phyloP scores from a whole-genome alignment of 2,888 invertebrate genomes.

The Dendrolimus houi region DNA sequence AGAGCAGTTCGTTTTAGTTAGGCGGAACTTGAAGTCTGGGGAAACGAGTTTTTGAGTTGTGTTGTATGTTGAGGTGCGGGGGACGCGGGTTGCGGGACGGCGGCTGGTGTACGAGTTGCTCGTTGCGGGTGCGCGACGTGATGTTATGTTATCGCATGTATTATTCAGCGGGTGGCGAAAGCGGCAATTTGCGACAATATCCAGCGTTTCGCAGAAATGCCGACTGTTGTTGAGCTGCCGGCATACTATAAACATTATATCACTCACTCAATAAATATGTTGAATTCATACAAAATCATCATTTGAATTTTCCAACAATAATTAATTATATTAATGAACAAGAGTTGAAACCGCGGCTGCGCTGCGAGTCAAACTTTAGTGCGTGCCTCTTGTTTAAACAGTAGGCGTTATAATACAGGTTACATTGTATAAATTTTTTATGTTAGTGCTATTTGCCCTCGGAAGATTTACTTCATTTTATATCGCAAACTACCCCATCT shows the following conservation, averaged over 20 bases:
- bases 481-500: no score
- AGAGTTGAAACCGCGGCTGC: no score
- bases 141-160: constrained; percentile 73
- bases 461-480: no score
- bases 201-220: constrained; percentile 68
- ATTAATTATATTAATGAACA: no score
- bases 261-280: constrained; percentile 62
- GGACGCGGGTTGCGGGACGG: constrained; percentile 15
- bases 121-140: constrained; percentile 50
- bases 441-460: no score
- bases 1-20: constrained; percentile 27
- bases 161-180: constrained; percentile 74
- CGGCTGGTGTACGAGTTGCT: constrained; percentile 23
- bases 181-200: constrained; percentile 76
- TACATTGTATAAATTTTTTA: no score
- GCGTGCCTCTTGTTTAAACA: no score
- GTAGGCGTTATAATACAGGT: no score
- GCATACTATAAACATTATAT: constrained; percentile 66
- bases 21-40: constrained; percentile 27
- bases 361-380: no score
- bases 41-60: constrained; percentile 28
- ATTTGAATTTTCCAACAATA: no score
- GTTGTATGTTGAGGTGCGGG: constrained; percentile 26
- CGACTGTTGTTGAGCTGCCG: constrained; percentile 63
- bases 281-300: constrained; percentile 49